A percentile compares a stretch with the other conserved stretches of the same genome.
Evolutionary conservation across 2,888 invertebrate genomes (phyloP).

Genomic region (Aleiodes alternator): DNA sequence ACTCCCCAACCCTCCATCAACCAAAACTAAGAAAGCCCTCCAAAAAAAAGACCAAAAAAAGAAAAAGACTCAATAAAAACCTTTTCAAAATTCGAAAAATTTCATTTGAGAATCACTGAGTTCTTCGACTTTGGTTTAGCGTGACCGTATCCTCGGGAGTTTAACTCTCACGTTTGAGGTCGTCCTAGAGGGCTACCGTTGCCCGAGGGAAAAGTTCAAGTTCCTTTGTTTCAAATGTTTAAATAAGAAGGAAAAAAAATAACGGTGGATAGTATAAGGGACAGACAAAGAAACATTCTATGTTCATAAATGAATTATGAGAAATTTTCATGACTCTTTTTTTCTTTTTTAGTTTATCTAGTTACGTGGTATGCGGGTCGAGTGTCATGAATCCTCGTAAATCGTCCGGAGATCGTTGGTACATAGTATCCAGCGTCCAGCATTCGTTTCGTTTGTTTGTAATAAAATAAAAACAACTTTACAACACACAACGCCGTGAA

Average conservation of each 20-base stretch:
- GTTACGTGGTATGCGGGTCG: conserved; percentile 29
- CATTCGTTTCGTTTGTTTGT: background rate
- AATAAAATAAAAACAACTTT: background rate
- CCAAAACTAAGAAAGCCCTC: background rate
- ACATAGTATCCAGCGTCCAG: conserved; percentile 11
- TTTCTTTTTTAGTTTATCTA: background rate
- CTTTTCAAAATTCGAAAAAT: background rate
- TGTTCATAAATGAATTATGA: conserved; percentile 16
- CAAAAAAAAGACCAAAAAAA: background rate
- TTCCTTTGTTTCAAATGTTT: background rate
- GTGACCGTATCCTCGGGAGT: conserved; percentile 2
- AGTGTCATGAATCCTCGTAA: conserved; percentile 25
- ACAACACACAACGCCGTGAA: too few species aligned
- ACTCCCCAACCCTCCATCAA: background rate
- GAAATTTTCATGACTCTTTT: background rate
- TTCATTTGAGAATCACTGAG: conserved; percentile 52
- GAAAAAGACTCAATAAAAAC: background rate
- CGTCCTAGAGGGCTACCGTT: conserved; percentile 26
- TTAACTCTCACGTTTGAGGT: conserved; percentile 17
- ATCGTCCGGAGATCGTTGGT: conserved; percentile 11
- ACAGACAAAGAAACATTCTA: background rate
- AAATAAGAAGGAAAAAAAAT: background rate
- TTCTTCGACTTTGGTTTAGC: background rate
- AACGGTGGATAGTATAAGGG: background rate
- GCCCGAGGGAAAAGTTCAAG: conserved; percentile 3